Base-by-base conservation (phyloP, 2,113 vertebrate species). In the Glaucomys volans region DNA sequence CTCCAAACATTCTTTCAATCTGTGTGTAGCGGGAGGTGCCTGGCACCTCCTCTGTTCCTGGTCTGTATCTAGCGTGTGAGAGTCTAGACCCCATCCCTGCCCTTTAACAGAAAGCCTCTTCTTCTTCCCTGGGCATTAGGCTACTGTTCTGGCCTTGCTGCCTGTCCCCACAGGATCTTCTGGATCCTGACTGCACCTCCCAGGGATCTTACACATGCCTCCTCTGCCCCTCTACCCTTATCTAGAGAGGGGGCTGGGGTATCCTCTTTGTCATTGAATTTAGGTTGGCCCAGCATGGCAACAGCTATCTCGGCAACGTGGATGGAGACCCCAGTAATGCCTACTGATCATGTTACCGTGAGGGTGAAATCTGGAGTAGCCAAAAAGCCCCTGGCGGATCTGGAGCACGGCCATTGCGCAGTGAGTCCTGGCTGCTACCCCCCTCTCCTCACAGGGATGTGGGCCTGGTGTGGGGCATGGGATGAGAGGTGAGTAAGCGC, bases 381-480 rank as follows among this genome's bases (percentile, higher is more conserved):
- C 18, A 12, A 3, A 1, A 28, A 69, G 66, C 32, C 30, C 20
- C 8, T 4, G 0, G 62, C 52, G 3, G 5, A 14, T 59, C 71
- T n/a, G 80, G 52, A 16, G 11, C 4, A 4, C 0, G 30, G 71
- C 2, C 8, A 4, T n/a, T 24, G 52, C 69, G 66, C 66, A 16
- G 0, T 32, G 13, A 2, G 6, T 2, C 26, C 1, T 40, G 8
- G 11, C 66, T n/a, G n/a, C n/a, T n/a, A n/a, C n/a, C n/a, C n/a
- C n/a, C n/a, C n/a, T n/a, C n/a, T n/a, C n/a, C n/a, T n/a, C n/a
- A n/a, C n/a, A n/a, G n/a, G n/a, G n/a, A n/a, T n/a, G n/a, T n/a
- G n/a, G n/a, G n/a, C 64, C 22, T 10, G 24, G 5, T 10, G 4
- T 1, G 18, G 40, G 30, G 6, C 59, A 0, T 14, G 0, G 59